Base-by-base conservation (phyloP, 2,888 invertebrate species). In the Dolichomitus sp. region DNA sequence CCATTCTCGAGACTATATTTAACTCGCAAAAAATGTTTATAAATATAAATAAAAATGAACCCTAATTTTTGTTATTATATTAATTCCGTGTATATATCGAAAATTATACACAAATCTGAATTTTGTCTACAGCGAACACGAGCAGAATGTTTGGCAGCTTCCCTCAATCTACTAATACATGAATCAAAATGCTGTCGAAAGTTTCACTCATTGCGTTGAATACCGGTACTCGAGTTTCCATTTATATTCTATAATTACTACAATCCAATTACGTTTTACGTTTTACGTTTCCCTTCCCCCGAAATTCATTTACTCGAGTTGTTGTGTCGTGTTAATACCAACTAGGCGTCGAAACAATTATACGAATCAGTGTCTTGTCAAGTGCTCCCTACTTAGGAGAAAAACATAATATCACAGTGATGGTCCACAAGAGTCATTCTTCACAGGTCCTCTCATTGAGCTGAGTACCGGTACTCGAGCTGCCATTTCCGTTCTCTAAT, bases 191-290 rank as follows among this genome's bases (percentile, higher is more conserved):
- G 11, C 12, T 11, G 42, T 42, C 42, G 42, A 42, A 12, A 42
- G 12, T 0, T 42, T 12, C 54, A 23, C 11, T 14, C 27, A 54
- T 27, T 54, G 1, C 0, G 23, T 19, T 63, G 42, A 63, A 11
- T 45, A 14, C 23, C 63, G 12, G 23, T 40, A 42, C 19, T 23
- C 3, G 45, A 11, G 11, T 19, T 63, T 4, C 12, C 65, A 48
- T 30, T 66, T 63, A 14, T 12, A 48, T 66, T 66, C 37, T 48
- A 27, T 19, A 42, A 42, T 65, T 23, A 42, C 12, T 42, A 2
- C 45, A 65, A 65, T 45, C 23, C n/a, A 45, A 42, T 27, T n/a
- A 48, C 27, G 48, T 17, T 66, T 30, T n/a, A 23, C n/a, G 12
- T 14, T 45, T 66, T 48, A 5, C 19, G 1, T 66, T 48, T 2